Evolutionary conservation across 2,797 vertebrate species (phyloP), one percentile per base, ranked within the genome.

Genomic region (Rhinoraja longicauda): DNA sequence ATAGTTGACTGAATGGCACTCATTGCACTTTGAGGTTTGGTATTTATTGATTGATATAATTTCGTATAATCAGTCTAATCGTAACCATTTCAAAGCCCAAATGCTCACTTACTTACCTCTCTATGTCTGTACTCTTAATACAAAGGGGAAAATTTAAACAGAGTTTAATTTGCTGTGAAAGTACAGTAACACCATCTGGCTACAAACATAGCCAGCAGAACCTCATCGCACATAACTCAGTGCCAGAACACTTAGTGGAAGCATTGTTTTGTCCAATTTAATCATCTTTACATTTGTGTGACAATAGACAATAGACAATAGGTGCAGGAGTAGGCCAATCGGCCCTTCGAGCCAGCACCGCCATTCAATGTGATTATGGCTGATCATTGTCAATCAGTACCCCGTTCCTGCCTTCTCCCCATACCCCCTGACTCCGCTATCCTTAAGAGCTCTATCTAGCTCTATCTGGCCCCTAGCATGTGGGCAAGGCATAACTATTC

Each of bases 101-200:
- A 70, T 39, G 39, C 70, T 91, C 45, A 90, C 88, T 91, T 72
- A 90, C 88, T 90, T 90, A 15, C 70, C 21, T n/a, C 70, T 73
- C 70, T 39, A n/a, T 73, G 67, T 29, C 36, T 75, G 24, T 29
- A 57, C 70, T 57, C 13, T 36, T 75, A 73, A 92, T 57, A 75
- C 29, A 92, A 53, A 26, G 70, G 26, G 1, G 57, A 73, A 75
- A 70, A 73, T 73, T 70, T 72, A 92, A 92, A 75, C 90, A 75
- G 12, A 92, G 92, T 92, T 72, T 75, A 92, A 92, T 75, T 72
- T 92, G 84, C 84, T 88, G 84, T 88, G 84, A 88, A 67, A 88
- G 84, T 88, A 88, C 84, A 88, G 84, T 67, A 36, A 88, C 84
- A 88, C 84, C 90, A 92, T 72, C 67, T 92, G 90, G 67, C 90